Conservation (phyloP, 2,113 vertebrate species). For the Phocoena sinus region DNA sequence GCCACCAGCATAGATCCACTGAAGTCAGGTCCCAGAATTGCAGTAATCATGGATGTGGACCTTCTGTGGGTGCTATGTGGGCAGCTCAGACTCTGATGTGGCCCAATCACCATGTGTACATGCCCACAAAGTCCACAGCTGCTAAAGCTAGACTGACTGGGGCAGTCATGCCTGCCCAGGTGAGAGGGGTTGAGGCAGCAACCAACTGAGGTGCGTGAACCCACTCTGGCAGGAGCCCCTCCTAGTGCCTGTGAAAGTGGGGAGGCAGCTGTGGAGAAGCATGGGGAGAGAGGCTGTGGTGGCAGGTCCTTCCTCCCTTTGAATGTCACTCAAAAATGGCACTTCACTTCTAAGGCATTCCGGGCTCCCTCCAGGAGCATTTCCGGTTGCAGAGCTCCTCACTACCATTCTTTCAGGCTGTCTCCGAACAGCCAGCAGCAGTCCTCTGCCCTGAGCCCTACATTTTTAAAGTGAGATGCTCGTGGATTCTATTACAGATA, state of each 20-base stretch:
- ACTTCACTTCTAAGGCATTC: neutral
- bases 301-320: neutral
- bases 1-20: neutral
- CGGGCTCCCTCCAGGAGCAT: neutral
- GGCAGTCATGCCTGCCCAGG: neutral
- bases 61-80: neutral
- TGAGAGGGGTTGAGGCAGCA: neutral
- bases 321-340: neutral
- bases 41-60: neutral
- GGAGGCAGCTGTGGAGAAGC: no score
- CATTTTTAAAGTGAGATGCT: neutral
- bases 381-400: neutral
- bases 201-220: neutral
- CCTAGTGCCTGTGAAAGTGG: neutral
- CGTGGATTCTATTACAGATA: neutral
- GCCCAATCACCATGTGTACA: neutral
- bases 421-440: neutral
- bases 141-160: neutral
- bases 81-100: neutral
- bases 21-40: neutral
- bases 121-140: neutral
- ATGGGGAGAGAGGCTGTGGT: neutral
- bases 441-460: neutral
- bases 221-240: neutral
- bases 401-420: neutral